These are phyloP conservation scores for Steinernema scapterisci DNA, from an alignment of 2,888 invertebrate genomes.

Conservation along the genomic window DNA sequence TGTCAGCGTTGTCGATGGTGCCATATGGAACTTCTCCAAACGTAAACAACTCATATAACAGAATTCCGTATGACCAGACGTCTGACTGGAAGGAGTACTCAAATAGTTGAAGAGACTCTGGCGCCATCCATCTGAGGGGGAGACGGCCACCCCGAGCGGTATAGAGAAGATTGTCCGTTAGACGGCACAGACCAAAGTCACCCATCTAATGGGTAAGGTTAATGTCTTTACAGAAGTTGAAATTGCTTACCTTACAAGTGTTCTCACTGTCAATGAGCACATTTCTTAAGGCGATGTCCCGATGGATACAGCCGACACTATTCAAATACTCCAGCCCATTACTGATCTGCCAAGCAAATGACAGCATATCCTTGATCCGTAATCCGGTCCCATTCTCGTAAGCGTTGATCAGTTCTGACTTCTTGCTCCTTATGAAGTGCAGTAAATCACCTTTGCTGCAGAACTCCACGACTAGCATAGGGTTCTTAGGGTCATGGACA, in stretches of 20 bases:
- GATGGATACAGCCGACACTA: conserved; percentile 60
- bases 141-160: conserved; percentile 58
- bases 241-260: conserved; percentile 48
- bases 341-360: conserved; percentile 61
- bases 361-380: conserved; percentile 56
- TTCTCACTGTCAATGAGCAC: conserved; percentile 53
- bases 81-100: conserved; percentile 61
- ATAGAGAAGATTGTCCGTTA: conserved; percentile 58
- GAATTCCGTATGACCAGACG: conserved; percentile 62
- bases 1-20: conserved; percentile 52
- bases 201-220: too few relatives aligned
- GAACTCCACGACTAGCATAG: conserved; percentile 55
- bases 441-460: conserved; percentile 60
- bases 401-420: conserved; percentile 40
- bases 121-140: conserved; percentile 63
- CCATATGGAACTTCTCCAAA: conserved; percentile 60
- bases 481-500: conserved; percentile 53
- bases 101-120: conserved; percentile 52
- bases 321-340: conserved; percentile 59
- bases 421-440: conserved; percentile 52
- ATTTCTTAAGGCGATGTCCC: conserved; percentile 61
- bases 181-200: conserved; percentile 60
- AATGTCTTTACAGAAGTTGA: too few relatives aligned
- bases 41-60: conserved; percentile 59
- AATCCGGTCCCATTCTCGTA: conserved; percentile 46